Base-by-base conservation (phyloP, 2,797 vertebrate genomes). In the Orientallactaga sibirica region DNA sequence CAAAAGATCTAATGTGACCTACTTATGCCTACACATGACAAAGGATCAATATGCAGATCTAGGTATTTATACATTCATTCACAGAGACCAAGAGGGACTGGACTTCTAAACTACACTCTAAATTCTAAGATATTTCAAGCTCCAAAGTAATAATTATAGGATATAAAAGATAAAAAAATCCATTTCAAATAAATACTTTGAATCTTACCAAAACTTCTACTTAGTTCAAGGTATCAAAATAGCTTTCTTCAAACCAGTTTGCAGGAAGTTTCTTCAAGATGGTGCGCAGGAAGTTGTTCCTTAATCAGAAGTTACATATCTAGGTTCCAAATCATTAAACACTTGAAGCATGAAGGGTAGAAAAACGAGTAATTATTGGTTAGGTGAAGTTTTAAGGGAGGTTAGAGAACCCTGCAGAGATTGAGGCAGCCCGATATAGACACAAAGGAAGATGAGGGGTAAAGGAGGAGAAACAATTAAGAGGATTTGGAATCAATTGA, bases 401-500 rank as follows among this genome's bases (percentile, higher is more conserved):
- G 55, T 88, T 83, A 87, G 78, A 70, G n/a, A 94, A 88, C 64
- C 83, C 79, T 74, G 77, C 82, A 87, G 33, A 86, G 76, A 91
- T 33, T 90, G 66, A 64, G 19, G 62, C n/a, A 95, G 82, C 62
- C 1, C 0, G 48, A 86, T 94, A 90, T 16, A 93, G 66, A 83
- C n/a, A 74, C 81, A 92, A 80, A 92, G 58, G 66, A 74, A 92
- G 82, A 66, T 73, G 48, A 92, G 11, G 41, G 7, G 29, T 52
- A 37, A 85, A 64, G 70, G 43, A 92, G 55, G 67, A 95, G 79
- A 94, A 91, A 71, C 85, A 95, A 91, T 96, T 68, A 85, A 90
- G 61, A 90, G n/a, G 90, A 76, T 92, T 81, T 90, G 80, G 90
- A 97, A 95, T 92, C 91, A 96, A 67, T 48, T 48, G 82, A 88